Percentiles rank a stretch among this genome's conserved stretches.
These are phyloP conservation scores for Cydia amplana DNA, from an alignment of 1,140 invertebrate genomes.

Conservation along the genomic window DNA sequence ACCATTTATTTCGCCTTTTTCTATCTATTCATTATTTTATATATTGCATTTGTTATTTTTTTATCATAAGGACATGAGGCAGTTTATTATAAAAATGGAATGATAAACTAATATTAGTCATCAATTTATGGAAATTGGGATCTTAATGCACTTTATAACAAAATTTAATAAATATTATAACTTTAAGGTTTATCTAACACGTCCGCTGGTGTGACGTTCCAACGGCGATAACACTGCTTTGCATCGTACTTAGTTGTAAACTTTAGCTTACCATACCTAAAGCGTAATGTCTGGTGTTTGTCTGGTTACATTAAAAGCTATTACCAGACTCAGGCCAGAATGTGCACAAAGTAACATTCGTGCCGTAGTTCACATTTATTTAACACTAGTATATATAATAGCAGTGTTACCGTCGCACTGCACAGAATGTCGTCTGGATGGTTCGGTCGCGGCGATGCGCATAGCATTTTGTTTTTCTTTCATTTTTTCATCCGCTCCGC, in stretches of 20 bases:
- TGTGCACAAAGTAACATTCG: neutral
- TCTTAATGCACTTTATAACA: constrained; percentile 69
- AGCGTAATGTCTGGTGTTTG: constrained; percentile 9
- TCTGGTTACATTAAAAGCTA: neutral
- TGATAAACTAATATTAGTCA: constrained; percentile 56
- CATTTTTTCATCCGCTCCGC: constrained; percentile 74
- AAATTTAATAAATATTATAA: constrained; percentile 57
- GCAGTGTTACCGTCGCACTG: constrained; percentile 70
- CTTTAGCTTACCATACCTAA: neutral
- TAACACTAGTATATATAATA: neutral
- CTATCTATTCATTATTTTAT: constrained; percentile 58
- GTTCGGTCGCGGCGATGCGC: constrained; percentile 73
- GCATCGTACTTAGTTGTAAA: constrained; percentile 11
- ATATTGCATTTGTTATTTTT: constrained; percentile 59
- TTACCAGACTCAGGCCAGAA: neutral
- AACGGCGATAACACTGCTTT: constrained; percentile 73
- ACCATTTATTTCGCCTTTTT: constrained; percentile 68
- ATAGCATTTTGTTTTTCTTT: constrained; percentile 79
- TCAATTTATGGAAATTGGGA: constrained; percentile 55
- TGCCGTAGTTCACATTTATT: constrained; percentile 3
- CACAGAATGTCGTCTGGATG: constrained; percentile 59
- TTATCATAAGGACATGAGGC: constrained; percentile 62
- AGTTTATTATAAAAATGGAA: constrained; percentile 63
- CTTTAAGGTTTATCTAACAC: constrained; percentile 68
- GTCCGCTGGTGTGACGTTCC: constrained; percentile 62